These are phyloP conservation scores for Hydrotaea diabolus DNA, from an alignment of 2,888 invertebrate species.

Conservation along the genomic window DNA sequence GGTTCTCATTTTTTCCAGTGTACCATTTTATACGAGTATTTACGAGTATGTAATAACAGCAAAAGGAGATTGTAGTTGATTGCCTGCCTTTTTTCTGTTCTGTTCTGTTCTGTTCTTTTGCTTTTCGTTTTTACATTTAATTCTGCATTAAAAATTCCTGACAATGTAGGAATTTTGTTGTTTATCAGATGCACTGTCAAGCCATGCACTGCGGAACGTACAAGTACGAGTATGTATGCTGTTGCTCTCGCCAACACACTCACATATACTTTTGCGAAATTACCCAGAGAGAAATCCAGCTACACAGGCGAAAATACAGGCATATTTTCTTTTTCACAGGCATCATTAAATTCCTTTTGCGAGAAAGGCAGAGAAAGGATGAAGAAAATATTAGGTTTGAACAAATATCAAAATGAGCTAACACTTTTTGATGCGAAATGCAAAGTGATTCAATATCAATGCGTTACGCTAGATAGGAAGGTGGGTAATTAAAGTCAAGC, in stretches of 20 bases:
- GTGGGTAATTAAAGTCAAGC: too few species aligned
- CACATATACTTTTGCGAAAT: not conserved
- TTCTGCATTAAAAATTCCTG: slow-evolving; percentile 48
- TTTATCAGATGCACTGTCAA: slow-evolving; percentile 50
- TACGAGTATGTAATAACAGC: not conserved
- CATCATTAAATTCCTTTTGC: not conserved
- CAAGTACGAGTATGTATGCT: too few species aligned
- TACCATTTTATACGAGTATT: not conserved
- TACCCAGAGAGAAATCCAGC: not conserved
- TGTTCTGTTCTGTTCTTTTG: too few species aligned
- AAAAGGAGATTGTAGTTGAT: slow-evolving; percentile 32
- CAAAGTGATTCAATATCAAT: too few species aligned
- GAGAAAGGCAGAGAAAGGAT: too few species aligned
- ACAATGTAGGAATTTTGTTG: slow-evolving; percentile 48
- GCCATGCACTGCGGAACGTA: slow-evolving; percentile 3
- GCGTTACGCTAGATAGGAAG: too few species aligned
- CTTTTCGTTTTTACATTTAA: slow-evolving; percentile 15
- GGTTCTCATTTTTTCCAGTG: too few species aligned
- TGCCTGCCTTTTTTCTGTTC: slow-evolving; percentile 42
- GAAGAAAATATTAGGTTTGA: too few species aligned
- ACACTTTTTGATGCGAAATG: too few species aligned
- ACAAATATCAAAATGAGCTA: too few species aligned
- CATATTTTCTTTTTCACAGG: not conserved
- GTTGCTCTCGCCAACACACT: not conserved
- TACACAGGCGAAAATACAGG: not conserved